Percentiles rank a stretch among this genome's conserved stretches.
phyloP scores from a whole-genome alignment of 2,888 invertebrate genomes.

The Sepioteuthis lessoniana region DNA sequence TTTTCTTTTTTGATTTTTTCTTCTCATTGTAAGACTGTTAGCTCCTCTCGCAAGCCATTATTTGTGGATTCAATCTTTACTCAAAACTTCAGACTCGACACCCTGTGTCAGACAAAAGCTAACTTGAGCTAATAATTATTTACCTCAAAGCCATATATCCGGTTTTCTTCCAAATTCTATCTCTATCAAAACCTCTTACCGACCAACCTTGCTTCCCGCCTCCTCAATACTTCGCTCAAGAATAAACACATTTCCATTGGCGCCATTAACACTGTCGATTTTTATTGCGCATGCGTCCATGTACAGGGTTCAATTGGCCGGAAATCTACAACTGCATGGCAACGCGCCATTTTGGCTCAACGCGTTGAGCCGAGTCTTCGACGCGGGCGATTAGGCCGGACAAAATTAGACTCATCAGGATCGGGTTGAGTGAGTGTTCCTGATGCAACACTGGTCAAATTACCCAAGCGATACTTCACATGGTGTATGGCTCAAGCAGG shows the following conservation, averaged over 20 bases:
- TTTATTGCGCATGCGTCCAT: neutral
- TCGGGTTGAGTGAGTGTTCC: neutral
- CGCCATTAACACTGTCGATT: neutral
- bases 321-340: slow-evolving; percentile 33
- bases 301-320: slow-evolving; percentile 33
- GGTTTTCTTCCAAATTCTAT: neutral
- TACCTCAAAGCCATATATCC: neutral
- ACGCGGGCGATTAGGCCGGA: slow-evolving; percentile 2
- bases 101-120: neutral
- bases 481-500: neutral
- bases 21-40: no score
- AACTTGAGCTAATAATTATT: neutral
- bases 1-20: no score
- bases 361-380: slow-evolving; percentile 23
- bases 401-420: slow-evolving; percentile 6
- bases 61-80: neutral
- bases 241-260: neutral
- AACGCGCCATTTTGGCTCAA: slow-evolving; percentile 9
- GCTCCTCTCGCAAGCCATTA: no score
- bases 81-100: neutral
- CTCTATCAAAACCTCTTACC: neutral
- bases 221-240: neutral
- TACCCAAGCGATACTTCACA: slow-evolving; percentile 1
- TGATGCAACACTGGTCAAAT: slow-evolving; percentile 23
- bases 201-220: neutral